These are phyloP conservation scores for Nesometra sesokonis DNA, from an alignment of 35 echinoderm and acorn worm genomes.

Conservation along the genomic window DNA sequence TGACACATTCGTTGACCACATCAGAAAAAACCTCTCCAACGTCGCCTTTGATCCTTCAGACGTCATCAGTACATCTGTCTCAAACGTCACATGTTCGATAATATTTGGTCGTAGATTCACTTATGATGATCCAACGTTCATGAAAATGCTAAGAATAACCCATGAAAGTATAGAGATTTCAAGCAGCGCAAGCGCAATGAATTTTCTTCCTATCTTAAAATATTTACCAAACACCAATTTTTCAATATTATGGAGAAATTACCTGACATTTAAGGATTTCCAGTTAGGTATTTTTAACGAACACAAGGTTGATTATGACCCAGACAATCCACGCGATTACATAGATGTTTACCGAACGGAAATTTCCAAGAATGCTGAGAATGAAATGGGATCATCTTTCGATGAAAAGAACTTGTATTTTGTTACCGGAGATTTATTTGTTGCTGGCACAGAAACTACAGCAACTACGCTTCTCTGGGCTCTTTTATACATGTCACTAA, in stretches of 20 bases:
- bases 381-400: conserved; percentile 12
- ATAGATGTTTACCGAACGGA: conserved; percentile 30
- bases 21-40: conserved; percentile 7
- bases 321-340: conserved; percentile 21
- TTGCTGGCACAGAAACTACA: conserved; percentile 69
- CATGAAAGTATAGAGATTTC: not conserved
- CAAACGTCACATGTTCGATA: conserved; percentile 21
- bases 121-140: conserved; percentile 33
- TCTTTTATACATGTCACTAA: conserved; percentile 30
- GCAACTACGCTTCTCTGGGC: conserved; percentile 49
- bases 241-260: conserved; percentile 1
- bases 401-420: conserved; percentile 17
- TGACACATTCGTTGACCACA: not conserved
- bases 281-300: conserved; percentile 26
- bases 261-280: conserved; percentile 9
- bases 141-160: conserved; percentile 2
- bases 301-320: conserved; percentile 21
- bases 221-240: conserved; percentile 23
- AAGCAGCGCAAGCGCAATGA: not conserved
- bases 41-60: conserved; percentile 30
- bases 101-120: conserved; percentile 42
- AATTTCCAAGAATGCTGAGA: conserved; percentile 20
- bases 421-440: conserved; percentile 45
- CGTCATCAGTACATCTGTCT: conserved; percentile 47
- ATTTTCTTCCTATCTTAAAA: conserved; percentile 16